A percentile compares a stretch with the other conserved stretches of the same genome.
Evolutionary conservation across 1,140 invertebrate genomes (phyloP).

Genomic region (Papilio polyxenes): DNA sequence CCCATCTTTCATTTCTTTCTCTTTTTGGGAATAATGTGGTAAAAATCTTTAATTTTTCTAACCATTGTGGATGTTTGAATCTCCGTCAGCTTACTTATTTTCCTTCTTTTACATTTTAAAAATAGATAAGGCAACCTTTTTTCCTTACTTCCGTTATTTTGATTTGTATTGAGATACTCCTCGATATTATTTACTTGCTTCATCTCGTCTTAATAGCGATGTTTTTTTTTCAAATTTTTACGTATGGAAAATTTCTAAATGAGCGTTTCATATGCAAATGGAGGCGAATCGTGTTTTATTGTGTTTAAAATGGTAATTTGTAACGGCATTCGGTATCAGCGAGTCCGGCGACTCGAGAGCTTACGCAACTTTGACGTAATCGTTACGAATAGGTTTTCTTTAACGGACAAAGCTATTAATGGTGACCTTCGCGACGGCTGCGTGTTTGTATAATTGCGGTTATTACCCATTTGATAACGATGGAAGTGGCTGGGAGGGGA

Average conservation of each 20-base stretch:
- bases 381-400: conserved; percentile 34
- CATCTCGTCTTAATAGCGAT: not conserved
- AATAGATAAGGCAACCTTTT: not conserved
- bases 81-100: not conserved
- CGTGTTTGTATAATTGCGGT: conserved; percentile 26
- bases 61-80: too few relatives aligned
- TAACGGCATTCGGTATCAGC: conserved; percentile 25
- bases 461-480: conserved; percentile 18
- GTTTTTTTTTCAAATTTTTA: not conserved
- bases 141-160: not conserved
- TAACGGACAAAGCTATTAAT: conserved; percentile 31
- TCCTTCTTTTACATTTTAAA: not conserved
- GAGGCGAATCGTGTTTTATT: conserved; percentile 4
- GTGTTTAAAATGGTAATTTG: conserved; percentile 28
- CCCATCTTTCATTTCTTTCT: too few relatives aligned
- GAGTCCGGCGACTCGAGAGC: not conserved
- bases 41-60: too few relatives aligned
- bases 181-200: not conserved
- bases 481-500: not conserved
- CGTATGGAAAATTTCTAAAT: conserved; percentile 28
- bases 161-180: not conserved
- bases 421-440: conserved; percentile 24
- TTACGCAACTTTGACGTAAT: conserved; percentile 37
- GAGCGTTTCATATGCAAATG: conserved; percentile 32
- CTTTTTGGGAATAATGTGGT: too few relatives aligned